Evolutionary conservation across 1,140 invertebrate species (phyloP).

Genomic region (Pseudomyrmex dendroicus): DNA sequence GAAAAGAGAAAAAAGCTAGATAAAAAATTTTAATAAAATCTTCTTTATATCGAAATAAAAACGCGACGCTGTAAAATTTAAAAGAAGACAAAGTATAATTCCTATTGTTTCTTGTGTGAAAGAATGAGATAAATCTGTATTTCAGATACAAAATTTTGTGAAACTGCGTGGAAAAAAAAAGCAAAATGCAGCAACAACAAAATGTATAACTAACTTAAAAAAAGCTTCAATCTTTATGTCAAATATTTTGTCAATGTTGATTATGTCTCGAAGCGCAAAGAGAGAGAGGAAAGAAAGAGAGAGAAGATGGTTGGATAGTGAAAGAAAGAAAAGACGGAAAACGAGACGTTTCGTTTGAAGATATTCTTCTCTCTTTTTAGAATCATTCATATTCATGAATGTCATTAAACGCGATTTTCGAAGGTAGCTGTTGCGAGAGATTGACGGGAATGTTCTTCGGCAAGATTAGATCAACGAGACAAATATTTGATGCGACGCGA

Average conservation of each 20-base stretch:
- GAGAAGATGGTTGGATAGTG: not conserved
- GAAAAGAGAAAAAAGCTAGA: not conserved
- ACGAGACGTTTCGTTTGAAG: slow-evolving; percentile 16
- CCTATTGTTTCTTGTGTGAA: not conserved
- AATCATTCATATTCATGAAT: slow-evolving; percentile 49
- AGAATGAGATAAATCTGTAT: not conserved
- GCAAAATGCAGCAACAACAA: not conserved
- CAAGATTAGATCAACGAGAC: slow-evolving; percentile 51
- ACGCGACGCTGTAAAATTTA: too few species aligned
- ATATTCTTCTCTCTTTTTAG: not conserved
- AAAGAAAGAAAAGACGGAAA: too few species aligned
- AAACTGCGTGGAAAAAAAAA: not conserved
- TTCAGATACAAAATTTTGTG: not conserved
- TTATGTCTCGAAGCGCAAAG: not conserved
- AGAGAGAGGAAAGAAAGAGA: not conserved
- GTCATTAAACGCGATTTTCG: slow-evolving; percentile 52
- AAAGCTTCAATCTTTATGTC: slow-evolving; percentile 4
- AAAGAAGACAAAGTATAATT: too few species aligned
- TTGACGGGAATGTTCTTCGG: slow-evolving; percentile 3
- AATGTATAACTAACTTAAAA: slow-evolving; percentile 22
- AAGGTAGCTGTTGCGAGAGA: slow-evolving; percentile 13
- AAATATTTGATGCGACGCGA: slow-evolving; percentile 38
- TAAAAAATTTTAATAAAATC: slow-evolving; percentile 5
- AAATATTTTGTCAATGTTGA: slow-evolving; percentile 34
- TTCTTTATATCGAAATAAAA: too few species aligned